Evolutionary conservation across 1,140 invertebrate genomes (phyloP), one percentile per base, ranked within the genome.

Genomic region (Sipha flava): DNA sequence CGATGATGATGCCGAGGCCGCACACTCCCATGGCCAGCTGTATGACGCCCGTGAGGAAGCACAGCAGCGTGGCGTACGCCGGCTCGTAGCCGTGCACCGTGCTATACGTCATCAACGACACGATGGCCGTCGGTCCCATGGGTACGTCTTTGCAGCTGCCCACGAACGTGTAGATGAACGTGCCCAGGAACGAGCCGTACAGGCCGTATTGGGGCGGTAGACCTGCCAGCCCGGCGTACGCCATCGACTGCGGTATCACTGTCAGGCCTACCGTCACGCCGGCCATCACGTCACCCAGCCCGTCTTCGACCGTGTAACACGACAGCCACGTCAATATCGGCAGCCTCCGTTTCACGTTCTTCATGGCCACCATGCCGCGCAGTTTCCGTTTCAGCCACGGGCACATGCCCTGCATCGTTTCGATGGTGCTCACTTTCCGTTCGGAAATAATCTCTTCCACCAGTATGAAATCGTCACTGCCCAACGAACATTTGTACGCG

Each of bases 111-210:
- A 95, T 87, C 31, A 95, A 85, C 0, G 93, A 92, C 79, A 92
- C 90, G 49, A 95, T 94, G 29, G 94, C 94, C 1, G 93, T 95
- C 1, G 94, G 94, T 16, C 94, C 94, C 82, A 95, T 89, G 2
- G 95, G 95, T 49, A 97, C 91, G 84, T 96, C 94, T 84, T 94
- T 94, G 83, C 94, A 95, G 40, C 92, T 95, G 52, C 96, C 96
- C 81, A 98, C 88, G 57, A 97, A 86, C 81, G 94, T 92, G 87
- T 98, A 98, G 54, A 97, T 88, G 85, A 97, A 94, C 84, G 92
- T 92, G 40, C 95, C 95, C 83, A 97, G 86, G 86, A 97, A 97
- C 0, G 95, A 94, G 23, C 93, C 92, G 85, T 97, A 98, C 1
- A 98, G 87, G 62, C 95, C 96, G 85, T 94, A 92, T 90, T 90